phyloP scores from a whole-genome alignment of 1,140 invertebrate genomes.

The Rhizoglyphus robini region DNA sequence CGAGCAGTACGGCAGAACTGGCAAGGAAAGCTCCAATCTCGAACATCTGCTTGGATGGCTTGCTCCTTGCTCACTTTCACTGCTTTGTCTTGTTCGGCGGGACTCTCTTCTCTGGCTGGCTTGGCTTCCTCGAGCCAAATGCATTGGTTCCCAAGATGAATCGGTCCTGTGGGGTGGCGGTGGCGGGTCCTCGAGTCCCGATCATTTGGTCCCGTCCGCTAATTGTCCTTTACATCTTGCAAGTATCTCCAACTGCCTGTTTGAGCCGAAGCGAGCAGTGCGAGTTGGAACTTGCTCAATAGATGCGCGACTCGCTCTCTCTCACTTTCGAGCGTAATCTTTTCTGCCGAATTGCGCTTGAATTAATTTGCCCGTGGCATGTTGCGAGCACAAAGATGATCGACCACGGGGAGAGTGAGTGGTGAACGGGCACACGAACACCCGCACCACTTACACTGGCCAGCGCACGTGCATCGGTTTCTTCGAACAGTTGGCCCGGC shows the following conservation, averaged over 20 bases:
- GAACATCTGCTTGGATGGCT: constrained; percentile 4
- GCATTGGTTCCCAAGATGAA: neutral
- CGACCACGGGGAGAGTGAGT: neutral
- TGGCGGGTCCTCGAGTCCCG: neutral
- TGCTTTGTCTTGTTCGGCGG: neutral
- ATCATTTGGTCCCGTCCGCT: too few relatives aligned
- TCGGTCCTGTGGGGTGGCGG: neutral
- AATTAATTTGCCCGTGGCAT: constrained; percentile 15
- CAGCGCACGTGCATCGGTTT: neutral
- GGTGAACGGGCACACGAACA: neutral
- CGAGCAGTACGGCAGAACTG: neutral
- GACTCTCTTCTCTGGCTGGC: neutral
- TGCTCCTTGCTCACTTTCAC: constrained; percentile 6
- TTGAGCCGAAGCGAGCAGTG: too few relatives aligned
- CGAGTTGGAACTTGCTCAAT: too few relatives aligned
- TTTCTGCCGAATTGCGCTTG: neutral
- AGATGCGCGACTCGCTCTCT: too few relatives aligned
- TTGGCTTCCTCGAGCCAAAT: neutral
- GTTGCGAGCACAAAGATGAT: neutral
- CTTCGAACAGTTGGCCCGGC: constrained; percentile 1
- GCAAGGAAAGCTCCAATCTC: neutral
- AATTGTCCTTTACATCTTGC: too few relatives aligned
- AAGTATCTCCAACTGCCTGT: too few relatives aligned
- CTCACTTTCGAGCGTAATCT: neutral
- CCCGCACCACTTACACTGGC: constrained; percentile 5